A percentile compares a stretch with the other conserved stretches of the same genome.
These are phyloP conservation scores for Coranthus polyacanthus DNA, from an alignment of 2,797 vertebrate species.

Conservation along the genomic window DNA sequence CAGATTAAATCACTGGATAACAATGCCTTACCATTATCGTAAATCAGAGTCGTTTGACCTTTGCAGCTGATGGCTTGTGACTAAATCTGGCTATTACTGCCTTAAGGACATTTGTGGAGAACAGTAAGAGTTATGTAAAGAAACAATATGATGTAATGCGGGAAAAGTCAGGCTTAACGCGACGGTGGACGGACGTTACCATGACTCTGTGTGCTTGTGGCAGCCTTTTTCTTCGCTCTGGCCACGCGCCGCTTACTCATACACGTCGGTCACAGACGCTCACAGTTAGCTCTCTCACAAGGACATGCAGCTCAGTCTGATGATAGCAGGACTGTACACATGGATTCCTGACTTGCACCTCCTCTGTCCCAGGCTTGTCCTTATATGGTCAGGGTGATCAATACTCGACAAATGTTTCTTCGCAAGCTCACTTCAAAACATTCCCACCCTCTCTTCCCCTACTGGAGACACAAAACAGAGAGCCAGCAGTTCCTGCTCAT, in stretches of 20 bases:
- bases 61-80: conserved; percentile 10
- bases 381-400: conserved; percentile 83
- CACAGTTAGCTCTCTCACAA: conserved; percentile 18
- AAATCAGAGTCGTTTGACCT: conserved; percentile 29
- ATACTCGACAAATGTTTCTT: conserved; percentile 78
- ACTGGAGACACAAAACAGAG: conserved; percentile 73
- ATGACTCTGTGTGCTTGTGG: conserved; percentile 44
- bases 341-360: conserved; percentile 67
- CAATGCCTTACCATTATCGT: not conserved
- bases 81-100: conserved; percentile 37
- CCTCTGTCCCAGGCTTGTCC: conserved; percentile 67
- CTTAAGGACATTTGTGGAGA: conserved; percentile 33
- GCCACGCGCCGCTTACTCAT: conserved; percentile 64
- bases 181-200: conserved; percentile 39
- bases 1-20: not conserved
- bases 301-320: conserved; percentile 15
- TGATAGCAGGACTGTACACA: conserved; percentile 8
- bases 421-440: conserved; percentile 68
- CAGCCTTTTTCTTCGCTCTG: conserved; percentile 30
- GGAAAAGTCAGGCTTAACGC: conserved; percentile 43
- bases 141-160: conserved; percentile 55
- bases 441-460: conserved; percentile 55
- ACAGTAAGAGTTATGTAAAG: conserved; percentile 54
- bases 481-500: conserved; percentile 29
- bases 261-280: conserved; percentile 44